These are phyloP conservation scores for Tryphoninae sp. DNA, from an alignment of 2,888 invertebrate species.

Conservation along the genomic window DNA sequence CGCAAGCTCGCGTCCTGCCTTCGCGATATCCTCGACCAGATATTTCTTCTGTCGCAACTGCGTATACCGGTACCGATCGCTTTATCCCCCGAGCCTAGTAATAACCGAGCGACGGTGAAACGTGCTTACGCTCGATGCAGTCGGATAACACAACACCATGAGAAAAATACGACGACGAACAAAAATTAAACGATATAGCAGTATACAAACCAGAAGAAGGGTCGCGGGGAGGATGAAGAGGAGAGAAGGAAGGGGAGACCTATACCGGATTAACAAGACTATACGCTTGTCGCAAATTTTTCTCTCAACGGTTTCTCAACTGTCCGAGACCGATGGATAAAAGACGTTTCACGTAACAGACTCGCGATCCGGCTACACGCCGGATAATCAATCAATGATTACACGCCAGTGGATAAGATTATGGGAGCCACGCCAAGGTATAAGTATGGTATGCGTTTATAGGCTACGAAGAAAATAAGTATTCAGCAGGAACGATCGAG, in stretches of 20 bases:
- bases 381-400: slow-evolving; percentile 61
- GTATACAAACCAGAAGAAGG: slow-evolving; percentile 1
- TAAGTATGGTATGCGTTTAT: slow-evolving; percentile 3
- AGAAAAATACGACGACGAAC: slow-evolving; percentile 32
- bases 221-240: no score
- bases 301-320: slow-evolving; percentile 34
- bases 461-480: slow-evolving; percentile 35
- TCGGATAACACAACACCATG: slow-evolving; percentile 6
- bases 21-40: slow-evolving; percentile 47
- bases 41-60: slow-evolving; percentile 56
- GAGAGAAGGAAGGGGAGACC: neutral
- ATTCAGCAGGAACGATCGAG: slow-evolving; percentile 45
- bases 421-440: slow-evolving; percentile 18
- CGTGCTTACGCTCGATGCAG: slow-evolving; percentile 24
- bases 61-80: slow-evolving; percentile 53
- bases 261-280: slow-evolving; percentile 48
- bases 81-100: slow-evolving; percentile 57
- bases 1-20: slow-evolving; percentile 45
- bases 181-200: slow-evolving; percentile 48
- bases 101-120: slow-evolving; percentile 55
- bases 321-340: slow-evolving; percentile 24
- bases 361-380: slow-evolving; percentile 20
- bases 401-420: slow-evolving; percentile 44
- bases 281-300: slow-evolving; percentile 43
- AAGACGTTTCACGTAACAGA: slow-evolving; percentile 17